Evolutionary conservation across 1,140 invertebrate species (phyloP).

Genomic region (Macrosteles quadrilineatus): DNA sequence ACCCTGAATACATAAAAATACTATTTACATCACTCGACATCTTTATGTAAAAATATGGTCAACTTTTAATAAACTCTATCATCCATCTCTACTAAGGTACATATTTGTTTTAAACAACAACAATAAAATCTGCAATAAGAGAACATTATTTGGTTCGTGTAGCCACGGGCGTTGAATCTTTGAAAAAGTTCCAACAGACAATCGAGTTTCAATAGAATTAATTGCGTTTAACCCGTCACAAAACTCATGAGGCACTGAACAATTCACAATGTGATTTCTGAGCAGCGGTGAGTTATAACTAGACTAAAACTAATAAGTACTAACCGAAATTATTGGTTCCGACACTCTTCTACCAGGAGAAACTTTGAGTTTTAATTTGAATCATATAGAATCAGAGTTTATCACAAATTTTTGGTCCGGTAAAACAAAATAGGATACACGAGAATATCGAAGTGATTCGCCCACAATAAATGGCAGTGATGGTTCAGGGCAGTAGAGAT

Average conservation of each 20-base stretch:
- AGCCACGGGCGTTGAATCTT: neutral
- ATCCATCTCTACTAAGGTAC: constrained; percentile 32
- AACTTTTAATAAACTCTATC: constrained; percentile 33
- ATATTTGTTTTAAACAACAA: constrained; percentile 28
- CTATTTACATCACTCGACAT: constrained; percentile 29
- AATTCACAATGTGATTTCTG: constrained; percentile 22
- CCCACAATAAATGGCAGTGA: constrained; percentile 4
- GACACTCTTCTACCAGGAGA: constrained; percentile 18
- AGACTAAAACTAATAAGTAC: constrained; percentile 27
- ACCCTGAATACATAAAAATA: constrained; percentile 36
- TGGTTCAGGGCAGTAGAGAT: constrained; percentile 11
- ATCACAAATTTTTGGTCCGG: constrained; percentile 28
- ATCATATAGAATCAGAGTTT: neutral
- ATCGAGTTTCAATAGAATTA: constrained; percentile 19
- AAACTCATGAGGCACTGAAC: constrained; percentile 34
- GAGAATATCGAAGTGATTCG: neutral
- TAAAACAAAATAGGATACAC: neutral
- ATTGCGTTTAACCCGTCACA: constrained; percentile 32
- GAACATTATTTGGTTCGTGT: constrained; percentile 25
- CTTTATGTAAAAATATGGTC: constrained; percentile 32
- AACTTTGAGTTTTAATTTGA: neutral
- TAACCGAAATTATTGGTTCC: neutral
- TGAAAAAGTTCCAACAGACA: constrained; percentile 29
- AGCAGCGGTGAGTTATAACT: constrained; percentile 21
- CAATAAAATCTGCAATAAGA: constrained; percentile 30